Conservation (phyloP, 2,888 invertebrate species). For the Eulithis prunata region DNA sequence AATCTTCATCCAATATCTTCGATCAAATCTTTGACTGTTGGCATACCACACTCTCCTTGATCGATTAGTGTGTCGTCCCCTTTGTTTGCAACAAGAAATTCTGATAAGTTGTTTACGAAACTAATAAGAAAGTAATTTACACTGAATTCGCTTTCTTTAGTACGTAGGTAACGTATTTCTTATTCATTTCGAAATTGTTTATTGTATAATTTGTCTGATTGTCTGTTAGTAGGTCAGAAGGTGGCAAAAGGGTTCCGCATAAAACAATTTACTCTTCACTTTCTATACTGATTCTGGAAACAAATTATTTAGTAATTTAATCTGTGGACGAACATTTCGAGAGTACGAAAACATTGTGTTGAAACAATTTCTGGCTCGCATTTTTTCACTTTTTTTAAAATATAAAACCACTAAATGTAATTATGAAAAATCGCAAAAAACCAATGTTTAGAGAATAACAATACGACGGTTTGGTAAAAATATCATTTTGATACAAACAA, state of each 20-base stretch:
- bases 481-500: too few species aligned
- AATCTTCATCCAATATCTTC: too few species aligned
- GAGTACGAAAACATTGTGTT: not conserved
- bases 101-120: conserved; percentile 18
- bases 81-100: too few species aligned
- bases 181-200: conserved; percentile 20
- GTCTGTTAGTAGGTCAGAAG: conserved; percentile 1
- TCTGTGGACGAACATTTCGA: not conserved
- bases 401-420: too few species aligned
- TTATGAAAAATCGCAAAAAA: too few species aligned
- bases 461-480: too few species aligned
- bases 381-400: too few species aligned
- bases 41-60: too few species aligned
- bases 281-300: conserved; percentile 13
- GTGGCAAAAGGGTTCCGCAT: conserved; percentile 4
- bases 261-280: conserved; percentile 12
- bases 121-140: conserved; percentile 29
- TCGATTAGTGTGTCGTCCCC: too few species aligned
- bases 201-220: conserved; percentile 16
- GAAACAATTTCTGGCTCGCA: not conserved
- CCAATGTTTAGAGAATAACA: too few species aligned
- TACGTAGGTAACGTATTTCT: conserved; percentile 26
- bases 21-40: too few species aligned
- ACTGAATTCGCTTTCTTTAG: conserved; percentile 24
- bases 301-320: not conserved